These are phyloP conservation scores for Gymnosoma rotundatum DNA, from an alignment of 2,888 invertebrate species.

Conservation along the genomic window DNA sequence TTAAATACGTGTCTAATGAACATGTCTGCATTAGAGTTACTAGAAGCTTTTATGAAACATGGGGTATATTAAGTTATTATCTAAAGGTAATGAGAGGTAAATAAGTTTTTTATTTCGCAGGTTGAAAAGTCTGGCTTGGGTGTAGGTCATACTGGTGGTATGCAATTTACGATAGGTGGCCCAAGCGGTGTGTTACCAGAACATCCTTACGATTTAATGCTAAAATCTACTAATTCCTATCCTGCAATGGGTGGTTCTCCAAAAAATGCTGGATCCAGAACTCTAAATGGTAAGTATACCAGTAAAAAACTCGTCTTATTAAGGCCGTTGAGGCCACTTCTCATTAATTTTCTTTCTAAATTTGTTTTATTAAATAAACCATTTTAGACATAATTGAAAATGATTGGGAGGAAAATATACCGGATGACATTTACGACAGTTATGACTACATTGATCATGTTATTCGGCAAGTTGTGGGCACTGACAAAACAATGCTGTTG, in stretches of 20 bases:
- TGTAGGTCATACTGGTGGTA: slow-evolving; percentile 79
- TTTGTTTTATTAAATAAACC: no score
- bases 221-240: slow-evolving; percentile 77
- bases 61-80: no score
- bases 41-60: no score
- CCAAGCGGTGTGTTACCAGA: slow-evolving; percentile 79
- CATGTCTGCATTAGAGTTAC: slow-evolving; percentile 75
- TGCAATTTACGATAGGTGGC: slow-evolving; percentile 80
- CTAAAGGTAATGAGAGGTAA: no score
- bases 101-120: no score
- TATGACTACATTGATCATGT: slow-evolving; percentile 79
- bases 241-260: slow-evolving; percentile 82
- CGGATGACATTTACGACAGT: slow-evolving; percentile 77
- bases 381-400: no score
- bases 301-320: no score
- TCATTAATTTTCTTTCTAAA: no score
- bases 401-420: slow-evolving; percentile 70
- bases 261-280: slow-evolving; percentile 78
- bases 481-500: slow-evolving; percentile 82
- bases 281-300: slow-evolving; percentile 64
- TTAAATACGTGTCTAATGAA: slow-evolving; percentile 79
- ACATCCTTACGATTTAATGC: slow-evolving; percentile 79
- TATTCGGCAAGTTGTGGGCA: slow-evolving; percentile 79
- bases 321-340: no score
- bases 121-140: slow-evolving; percentile 70